A percentile compares a stretch with the other conserved stretches of the same genome.
Conservation (phyloP, 2,888 invertebrate genomes). For the Neoaliturus tenellus region DNA sequence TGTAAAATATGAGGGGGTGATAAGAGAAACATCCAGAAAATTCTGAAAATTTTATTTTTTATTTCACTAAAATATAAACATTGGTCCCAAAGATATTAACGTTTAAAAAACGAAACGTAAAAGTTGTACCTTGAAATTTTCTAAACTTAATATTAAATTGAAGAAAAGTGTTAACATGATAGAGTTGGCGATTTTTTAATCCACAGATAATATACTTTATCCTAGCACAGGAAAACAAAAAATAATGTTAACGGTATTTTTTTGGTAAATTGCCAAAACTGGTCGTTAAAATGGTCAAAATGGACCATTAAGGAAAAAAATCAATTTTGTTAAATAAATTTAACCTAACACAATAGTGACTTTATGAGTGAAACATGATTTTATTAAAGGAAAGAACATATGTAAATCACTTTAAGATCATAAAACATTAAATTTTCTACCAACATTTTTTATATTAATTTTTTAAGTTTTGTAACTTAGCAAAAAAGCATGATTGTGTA, state of each 20-base stretch:
- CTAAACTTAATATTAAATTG: neutral
- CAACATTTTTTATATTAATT: neutral
- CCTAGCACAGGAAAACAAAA: slow-evolving; percentile 27
- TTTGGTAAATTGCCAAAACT: too few relatives aligned
- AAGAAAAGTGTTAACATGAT: neutral
- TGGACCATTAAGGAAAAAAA: neutral
- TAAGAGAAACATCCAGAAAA: too few relatives aligned
- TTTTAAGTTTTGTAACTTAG: neutral
- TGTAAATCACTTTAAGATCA: slow-evolving; percentile 1
- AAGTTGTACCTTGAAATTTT: too few relatives aligned
- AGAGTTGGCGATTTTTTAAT: neutral
- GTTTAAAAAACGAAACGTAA: too few relatives aligned
- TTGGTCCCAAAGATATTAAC: too few relatives aligned
- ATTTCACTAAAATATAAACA: too few relatives aligned
- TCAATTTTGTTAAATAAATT: neutral
- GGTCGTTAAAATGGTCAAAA: too few relatives aligned
- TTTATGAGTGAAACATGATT: neutral
- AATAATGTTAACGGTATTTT: neutral
- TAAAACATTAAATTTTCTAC: neutral
- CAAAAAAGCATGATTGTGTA: neutral
- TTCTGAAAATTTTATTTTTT: too few relatives aligned
- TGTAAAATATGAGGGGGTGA: neutral
- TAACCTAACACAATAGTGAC: neutral
- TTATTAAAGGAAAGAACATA: slow-evolving; percentile 17
- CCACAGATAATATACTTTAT: too few relatives aligned